phyloP scores from a whole-genome alignment of 2,888 invertebrate genomes.

The Homarus gammarus region DNA sequence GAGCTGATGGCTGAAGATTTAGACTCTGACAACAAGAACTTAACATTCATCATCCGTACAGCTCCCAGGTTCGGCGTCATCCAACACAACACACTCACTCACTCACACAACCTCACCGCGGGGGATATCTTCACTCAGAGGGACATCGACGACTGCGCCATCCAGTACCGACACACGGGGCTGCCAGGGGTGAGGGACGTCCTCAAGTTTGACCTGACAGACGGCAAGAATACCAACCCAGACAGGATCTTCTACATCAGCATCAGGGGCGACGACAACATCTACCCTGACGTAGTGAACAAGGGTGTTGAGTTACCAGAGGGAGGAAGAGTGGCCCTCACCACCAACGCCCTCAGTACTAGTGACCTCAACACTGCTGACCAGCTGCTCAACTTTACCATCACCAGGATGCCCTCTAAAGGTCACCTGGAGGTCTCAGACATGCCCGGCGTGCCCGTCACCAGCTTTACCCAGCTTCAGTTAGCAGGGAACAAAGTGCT shows the following conservation, averaged over 20 bases:
- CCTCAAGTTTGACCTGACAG: constrained; percentile 79
- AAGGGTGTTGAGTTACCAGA: constrained; percentile 79
- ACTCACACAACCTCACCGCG: constrained; percentile 76
- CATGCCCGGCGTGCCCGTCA: constrained; percentile 78
- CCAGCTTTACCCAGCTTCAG: constrained; percentile 79
- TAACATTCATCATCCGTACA: constrained; percentile 78
- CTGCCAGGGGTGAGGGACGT: constrained; percentile 78
- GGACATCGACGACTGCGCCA: constrained; percentile 78
- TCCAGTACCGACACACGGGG: constrained; percentile 79
- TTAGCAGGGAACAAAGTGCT: constrained; percentile 79
- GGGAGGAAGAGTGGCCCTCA: constrained; percentile 78
- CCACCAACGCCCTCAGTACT: constrained; percentile 78
- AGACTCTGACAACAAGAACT: constrained; percentile 77
- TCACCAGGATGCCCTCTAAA: constrained; percentile 78
- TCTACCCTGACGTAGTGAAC: constrained; percentile 79
- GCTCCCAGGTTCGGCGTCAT: constrained; percentile 79
- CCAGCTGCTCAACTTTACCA: constrained; percentile 78
- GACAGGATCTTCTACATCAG: constrained; percentile 79
- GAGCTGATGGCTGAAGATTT: constrained; percentile 37
- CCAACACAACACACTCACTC: background rate
- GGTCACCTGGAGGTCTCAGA: constrained; percentile 79
- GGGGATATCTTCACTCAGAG: constrained; percentile 79
- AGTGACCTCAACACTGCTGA: constrained; percentile 79
- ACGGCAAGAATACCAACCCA: constrained; percentile 79
- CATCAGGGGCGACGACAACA: constrained; percentile 78